Percentiles rank a stretch among this genome's conserved stretches.
phyloP scores from a whole-genome alignment of 2,797 vertebrate genomes.

The Pangasius larnaudii region DNA sequence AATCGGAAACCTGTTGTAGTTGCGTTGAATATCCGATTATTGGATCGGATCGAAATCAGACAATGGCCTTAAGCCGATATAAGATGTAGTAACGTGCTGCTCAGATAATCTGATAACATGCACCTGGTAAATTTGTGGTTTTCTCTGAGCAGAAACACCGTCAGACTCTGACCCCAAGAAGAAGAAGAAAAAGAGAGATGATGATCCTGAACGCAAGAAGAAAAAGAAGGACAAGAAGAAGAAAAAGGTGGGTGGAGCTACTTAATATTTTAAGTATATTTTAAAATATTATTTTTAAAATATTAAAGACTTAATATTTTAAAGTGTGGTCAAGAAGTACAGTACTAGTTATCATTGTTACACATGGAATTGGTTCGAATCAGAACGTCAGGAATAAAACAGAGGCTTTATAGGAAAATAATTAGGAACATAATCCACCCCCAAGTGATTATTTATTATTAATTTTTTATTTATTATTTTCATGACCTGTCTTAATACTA shows the following conservation, averaged over 20 bases:
- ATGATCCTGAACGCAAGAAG: conserved; percentile 93
- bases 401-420: no score
- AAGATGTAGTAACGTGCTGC: background rate
- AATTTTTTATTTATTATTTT: no score
- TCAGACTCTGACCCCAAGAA: conserved; percentile 97
- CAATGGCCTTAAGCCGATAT: background rate
- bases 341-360: no score
- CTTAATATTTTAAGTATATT: background rate
- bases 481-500: background rate
- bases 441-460: background rate
- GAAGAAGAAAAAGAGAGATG: conserved; percentile 98
- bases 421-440: background rate
- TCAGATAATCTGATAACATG: background rate
- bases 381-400: no score
- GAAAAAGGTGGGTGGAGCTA: conserved; percentile 83
- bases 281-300: no score
- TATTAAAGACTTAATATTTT: background rate
- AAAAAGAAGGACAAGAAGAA: conserved; percentile 99
- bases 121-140: conserved; percentile 26
- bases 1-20: background rate
- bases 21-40: background rate
- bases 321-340: background rate
- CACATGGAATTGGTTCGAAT: background rate
- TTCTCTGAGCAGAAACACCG: conserved; percentile 83
- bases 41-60: background rate